Conservation (phyloP, 35 echinoderm and acorn worm species). For the Heliocidaris erythrogramma region DNA sequence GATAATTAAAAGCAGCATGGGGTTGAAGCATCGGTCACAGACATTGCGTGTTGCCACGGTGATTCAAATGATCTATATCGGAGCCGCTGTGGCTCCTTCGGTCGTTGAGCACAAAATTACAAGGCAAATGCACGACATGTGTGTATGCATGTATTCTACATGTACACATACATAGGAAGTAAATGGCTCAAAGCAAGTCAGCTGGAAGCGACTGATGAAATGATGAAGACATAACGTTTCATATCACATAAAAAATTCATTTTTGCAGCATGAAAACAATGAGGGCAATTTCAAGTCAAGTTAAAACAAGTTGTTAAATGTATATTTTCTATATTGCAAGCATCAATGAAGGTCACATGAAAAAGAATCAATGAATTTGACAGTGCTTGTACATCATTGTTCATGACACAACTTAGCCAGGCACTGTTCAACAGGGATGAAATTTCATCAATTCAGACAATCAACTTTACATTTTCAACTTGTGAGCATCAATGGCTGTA, state of each 20-base stretch:
- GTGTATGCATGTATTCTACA: background rate
- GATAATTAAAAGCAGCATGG: background rate
- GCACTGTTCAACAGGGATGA: background rate
- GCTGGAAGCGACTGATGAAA: background rate
- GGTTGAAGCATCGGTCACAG: background rate
- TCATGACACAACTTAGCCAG: background rate
- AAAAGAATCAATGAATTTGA: background rate
- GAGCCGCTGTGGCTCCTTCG: background rate
- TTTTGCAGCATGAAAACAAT: background rate
- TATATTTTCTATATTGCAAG: background rate
- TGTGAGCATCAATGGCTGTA: background rate
- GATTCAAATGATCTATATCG: slow-evolving; percentile 10
- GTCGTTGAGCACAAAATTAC: background rate
- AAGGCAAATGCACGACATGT: slow-evolving; percentile 12
- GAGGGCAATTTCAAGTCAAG: background rate
- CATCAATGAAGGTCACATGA: background rate
- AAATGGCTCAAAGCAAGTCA: background rate
- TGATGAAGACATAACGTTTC: background rate
- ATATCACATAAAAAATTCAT: background rate
- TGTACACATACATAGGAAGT: background rate
- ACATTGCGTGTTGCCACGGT: slow-evolving; percentile 18
- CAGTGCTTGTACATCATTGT: background rate
- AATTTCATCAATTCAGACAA: background rate
- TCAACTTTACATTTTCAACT: background rate
- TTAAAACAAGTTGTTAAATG: background rate